These are phyloP conservation scores for Rotaria macrura DNA, from an alignment of 2,888 invertebrate genomes.

Conservation along the genomic window DNA sequence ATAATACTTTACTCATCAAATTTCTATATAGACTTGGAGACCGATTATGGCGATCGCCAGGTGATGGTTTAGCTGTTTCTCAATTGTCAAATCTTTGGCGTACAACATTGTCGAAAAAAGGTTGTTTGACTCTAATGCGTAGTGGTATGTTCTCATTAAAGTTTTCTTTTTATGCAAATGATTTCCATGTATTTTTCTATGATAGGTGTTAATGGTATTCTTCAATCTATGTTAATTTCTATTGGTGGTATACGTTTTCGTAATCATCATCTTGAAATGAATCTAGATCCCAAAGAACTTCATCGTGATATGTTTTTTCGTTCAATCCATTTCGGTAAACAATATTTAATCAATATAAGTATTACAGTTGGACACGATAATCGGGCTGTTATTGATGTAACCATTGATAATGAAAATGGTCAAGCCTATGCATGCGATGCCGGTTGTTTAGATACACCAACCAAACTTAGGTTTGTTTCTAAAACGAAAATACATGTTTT, in stretches of 20 bases:
- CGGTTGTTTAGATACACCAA: slow-evolving; percentile 77
- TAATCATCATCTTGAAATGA: slow-evolving; percentile 78
- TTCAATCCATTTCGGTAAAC: slow-evolving; percentile 55
- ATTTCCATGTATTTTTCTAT: neutral
- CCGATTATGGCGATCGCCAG: slow-evolving; percentile 65
- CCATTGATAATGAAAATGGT: slow-evolving; percentile 65
- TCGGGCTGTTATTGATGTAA: slow-evolving; percentile 46
- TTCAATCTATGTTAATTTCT: slow-evolving; percentile 78
- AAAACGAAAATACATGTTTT: too few relatives aligned
- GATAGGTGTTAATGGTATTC: slow-evolving; percentile 66
- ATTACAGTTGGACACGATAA: slow-evolving; percentile 64
- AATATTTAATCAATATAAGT: slow-evolving; percentile 73
- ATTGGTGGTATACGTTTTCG: slow-evolving; percentile 75
- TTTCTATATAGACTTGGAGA: slow-evolving; percentile 53
- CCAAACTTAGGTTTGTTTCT: slow-evolving; percentile 45
- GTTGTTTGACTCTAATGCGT: slow-evolving; percentile 43
- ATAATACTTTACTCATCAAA: too few relatives aligned
- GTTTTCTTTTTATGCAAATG: neutral
- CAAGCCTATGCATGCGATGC: slow-evolving; percentile 79
- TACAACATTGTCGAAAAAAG: slow-evolving; percentile 72
- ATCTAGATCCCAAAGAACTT: slow-evolving; percentile 75
- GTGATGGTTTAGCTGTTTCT: slow-evolving; percentile 61
- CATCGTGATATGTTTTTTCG: slow-evolving; percentile 67
- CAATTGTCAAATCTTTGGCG: slow-evolving; percentile 69
- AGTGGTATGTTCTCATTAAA: neutral